Percentiles rank a stretch among this genome's conserved stretches.
These are phyloP conservation scores for Clinocottus analis DNA, from an alignment of 2,113 vertebrate genomes.

Conservation along the genomic window DNA sequence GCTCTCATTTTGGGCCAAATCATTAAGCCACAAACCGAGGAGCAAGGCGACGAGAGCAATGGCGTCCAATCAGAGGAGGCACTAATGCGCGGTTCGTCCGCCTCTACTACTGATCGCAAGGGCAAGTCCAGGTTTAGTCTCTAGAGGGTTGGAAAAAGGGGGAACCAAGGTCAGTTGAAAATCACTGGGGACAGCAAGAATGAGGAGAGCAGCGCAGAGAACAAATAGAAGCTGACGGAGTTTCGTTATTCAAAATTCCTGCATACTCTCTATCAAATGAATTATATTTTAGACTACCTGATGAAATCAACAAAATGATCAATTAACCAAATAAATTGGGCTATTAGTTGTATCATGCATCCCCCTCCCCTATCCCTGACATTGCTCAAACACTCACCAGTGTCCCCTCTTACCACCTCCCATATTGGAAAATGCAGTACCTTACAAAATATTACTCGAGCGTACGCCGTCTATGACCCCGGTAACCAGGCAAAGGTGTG, in stretches of 20 bases:
- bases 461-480: slow-evolving; percentile 37
- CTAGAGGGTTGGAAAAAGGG: slow-evolving; percentile 61
- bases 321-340: slow-evolving; percentile 44
- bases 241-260: slow-evolving; percentile 28
- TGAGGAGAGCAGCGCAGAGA: slow-evolving; percentile 41
- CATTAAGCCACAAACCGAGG: slow-evolving; percentile 90
- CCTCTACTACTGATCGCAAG: slow-evolving; percentile 84
- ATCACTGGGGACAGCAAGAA: slow-evolving; percentile 30
- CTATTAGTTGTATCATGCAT: slow-evolving; percentile 14
- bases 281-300: slow-evolving; percentile 37
- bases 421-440: slow-evolving; percentile 18
- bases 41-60: slow-evolving; percentile 91
- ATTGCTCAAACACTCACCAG: slow-evolving; percentile 28
- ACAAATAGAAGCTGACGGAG: slow-evolving; percentile 33
- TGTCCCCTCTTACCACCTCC: slow-evolving; percentile 11
- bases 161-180: slow-evolving; percentile 44
- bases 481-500: slow-evolving; percentile 38
- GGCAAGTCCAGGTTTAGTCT: slow-evolving; percentile 87
- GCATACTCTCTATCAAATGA: slow-evolving; percentile 24
- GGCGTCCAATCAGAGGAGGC: slow-evolving; percentile 90
- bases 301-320: slow-evolving; percentile 39
- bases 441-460: slow-evolving; percentile 32
- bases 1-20: slow-evolving; percentile 95
- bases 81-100: slow-evolving; percentile 75
- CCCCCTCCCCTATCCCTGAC: slow-evolving; percentile 12